Evolutionary conservation across 2,797 vertebrate genomes (phyloP).

Genomic region (Falco cherrug): DNA sequence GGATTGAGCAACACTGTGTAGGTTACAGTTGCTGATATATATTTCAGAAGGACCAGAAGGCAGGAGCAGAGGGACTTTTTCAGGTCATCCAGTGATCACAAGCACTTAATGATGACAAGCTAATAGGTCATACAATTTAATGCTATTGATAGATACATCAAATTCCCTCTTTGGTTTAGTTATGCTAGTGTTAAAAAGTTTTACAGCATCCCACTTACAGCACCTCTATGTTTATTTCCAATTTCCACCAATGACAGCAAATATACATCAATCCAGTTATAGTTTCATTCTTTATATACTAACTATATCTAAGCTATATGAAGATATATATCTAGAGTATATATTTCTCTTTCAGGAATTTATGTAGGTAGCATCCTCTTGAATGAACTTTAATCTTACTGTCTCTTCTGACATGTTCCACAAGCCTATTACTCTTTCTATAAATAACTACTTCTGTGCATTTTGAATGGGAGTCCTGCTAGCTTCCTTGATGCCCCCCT

Average conservation of each 20-base stretch:
- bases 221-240: not conserved
- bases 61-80: not conserved
- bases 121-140: not conserved
- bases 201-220: not conserved
- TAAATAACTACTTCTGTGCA: not conserved
- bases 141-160: not conserved
- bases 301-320: not conserved
- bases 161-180: not conserved
- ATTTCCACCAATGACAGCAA: not conserved
- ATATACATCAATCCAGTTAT: not conserved
- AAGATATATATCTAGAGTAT: not conserved
- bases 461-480: not conserved
- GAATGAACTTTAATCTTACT: not conserved
- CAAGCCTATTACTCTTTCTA: not conserved
- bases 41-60: not conserved
- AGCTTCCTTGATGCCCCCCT: not conserved
- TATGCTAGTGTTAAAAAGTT: not conserved
- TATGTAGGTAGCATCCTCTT: not conserved
- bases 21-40: not conserved
- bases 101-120: not conserved
- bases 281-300: not conserved
- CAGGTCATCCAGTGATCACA: not conserved
- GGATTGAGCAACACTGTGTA: not conserved
- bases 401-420: not conserved
- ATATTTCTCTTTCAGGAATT: not conserved